Base-by-base conservation (phyloP, 2,797 vertebrate species). In the Tragelaphus eurycerus region DNA sequence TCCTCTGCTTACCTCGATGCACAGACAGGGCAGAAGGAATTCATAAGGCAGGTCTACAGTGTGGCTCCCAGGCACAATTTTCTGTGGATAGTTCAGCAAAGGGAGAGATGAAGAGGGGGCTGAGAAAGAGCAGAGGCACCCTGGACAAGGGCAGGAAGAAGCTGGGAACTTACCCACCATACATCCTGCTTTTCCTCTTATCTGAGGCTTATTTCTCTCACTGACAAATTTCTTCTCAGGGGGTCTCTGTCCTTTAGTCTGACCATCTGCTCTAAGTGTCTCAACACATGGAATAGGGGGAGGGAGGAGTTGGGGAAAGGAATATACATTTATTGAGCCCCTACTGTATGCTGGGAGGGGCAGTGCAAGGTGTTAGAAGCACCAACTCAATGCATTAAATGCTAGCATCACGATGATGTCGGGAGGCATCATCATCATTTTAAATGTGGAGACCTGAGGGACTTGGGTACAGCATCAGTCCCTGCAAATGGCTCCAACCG, bases 21-120 rank as follows among this genome's bases (percentile, higher is more conserved):
- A 99, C 79, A 99, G 89, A 96, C 99, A 99, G 16, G 99, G 99
- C 74, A 99, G 98, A 97, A 99, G 96, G 96, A 99, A 98, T 86
- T 99, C 97, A 0, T 99, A 99, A 0, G 86, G 96, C 94, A 99
- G 96, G 0, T 92, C 97, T 91, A 97, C 27, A 0, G 12, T 89
- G 29, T 3, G 96, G 52, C 98, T 97, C 4, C 98, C 98, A 0
- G 14, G 62, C 84, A 99, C 98, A 19, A 95, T 85, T 52, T 95
- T 98, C 99, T 99, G 96, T 12, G 34, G 59, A 89, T 3, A 12
- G 95, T 96, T 60, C 74, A 92, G 81, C 64, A 81, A 89, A 90
- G 43, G 67, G 29, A 96, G 54, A 93, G 55, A 86, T 86, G 55
- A 89, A 93, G 67, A 96, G 31, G 83, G 43, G 46, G n/a, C 43